Percentiles rank a stretch among this genome's conserved stretches.
These are phyloP conservation scores for Leucoraja ocellata DNA, from an alignment of 2,797 vertebrate species.

Conservation along the genomic window DNA sequence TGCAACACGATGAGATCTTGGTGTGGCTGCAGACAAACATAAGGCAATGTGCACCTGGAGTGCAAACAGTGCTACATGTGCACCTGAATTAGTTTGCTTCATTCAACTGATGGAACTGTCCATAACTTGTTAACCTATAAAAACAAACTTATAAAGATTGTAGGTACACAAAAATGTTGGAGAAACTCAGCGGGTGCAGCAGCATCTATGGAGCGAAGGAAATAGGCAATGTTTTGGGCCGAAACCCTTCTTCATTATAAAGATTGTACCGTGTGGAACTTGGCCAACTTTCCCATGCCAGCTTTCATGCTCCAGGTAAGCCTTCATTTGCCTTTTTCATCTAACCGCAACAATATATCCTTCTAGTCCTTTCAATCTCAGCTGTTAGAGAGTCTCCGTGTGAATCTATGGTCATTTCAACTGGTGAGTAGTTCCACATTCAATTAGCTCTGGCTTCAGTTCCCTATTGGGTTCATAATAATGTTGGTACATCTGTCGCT, in stretches of 20 bases:
- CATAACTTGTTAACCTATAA: neutral
- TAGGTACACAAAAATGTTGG: no score
- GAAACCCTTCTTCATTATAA: no score
- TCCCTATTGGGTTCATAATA: no score
- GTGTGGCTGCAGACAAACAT: neutral
- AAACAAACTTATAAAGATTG: neutral
- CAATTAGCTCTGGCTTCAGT: no score
- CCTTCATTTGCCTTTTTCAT: neutral
- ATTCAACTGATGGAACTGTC: neutral
- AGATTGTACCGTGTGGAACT: neutral
- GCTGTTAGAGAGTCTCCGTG: no score
- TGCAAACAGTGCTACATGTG: neutral
- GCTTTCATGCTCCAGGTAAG: neutral
- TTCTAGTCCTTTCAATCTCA: no score
- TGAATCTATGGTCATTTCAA: no score
- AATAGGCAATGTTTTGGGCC: no score
- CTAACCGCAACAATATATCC: neutral
- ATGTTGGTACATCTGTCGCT: no score
- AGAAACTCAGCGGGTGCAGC: no score
- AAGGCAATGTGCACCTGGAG: neutral
- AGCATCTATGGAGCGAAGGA: no score
- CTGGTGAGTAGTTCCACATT: no score
- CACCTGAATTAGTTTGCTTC: neutral
- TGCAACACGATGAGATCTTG: neutral
- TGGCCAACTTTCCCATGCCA: neutral